Base-by-base conservation (phyloP, 2,888 invertebrate genomes). In the Macaria notata region DNA sequence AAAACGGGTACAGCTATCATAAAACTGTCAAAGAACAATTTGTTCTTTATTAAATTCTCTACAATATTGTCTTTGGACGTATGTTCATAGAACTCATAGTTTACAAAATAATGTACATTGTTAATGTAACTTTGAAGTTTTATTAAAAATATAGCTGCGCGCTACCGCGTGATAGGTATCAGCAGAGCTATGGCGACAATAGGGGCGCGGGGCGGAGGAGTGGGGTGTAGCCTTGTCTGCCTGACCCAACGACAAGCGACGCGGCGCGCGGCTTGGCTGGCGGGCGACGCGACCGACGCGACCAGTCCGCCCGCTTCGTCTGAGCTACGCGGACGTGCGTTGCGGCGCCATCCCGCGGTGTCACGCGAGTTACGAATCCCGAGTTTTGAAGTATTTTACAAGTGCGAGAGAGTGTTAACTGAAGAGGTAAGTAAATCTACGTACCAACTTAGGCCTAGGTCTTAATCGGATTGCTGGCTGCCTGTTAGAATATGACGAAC, bases 1-100 rank as follows among this genome's bases (percentile, higher is more conserved):
- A 47, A 47, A 47, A 47, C 47, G 47, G 47, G 47, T 47, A 36
- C 47, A 47, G 47, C 47, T 47, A 47, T 47, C 33, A 33, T 31
- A 47, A 47, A 47, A 47, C 47, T 47, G 47, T 47, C 36, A 47
- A 47, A 47, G 36, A 47, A 36, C 36, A 47, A 47, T 47, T 36
- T 47, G 47, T 33, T 47, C 47, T 36, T 31, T 47, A 47, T 47
- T 29, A 47, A 47, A 47, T 47, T 47, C 47, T 47, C 36, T 47
- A 47, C 29, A 7, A 45, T 45, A 36, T 36, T 36, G 36, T 36
- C 36, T 36, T 36, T 36, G 36, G 36, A 36, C 36, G 36, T 36
- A 36, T 36, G 36, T 36, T 36, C 36, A 36, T 36, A 36, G 36
- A 36, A 36, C 36, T 36, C 7, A 36, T 42, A 43, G 43, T 43